Base-by-base conservation (phyloP, 1,140 invertebrate species). In the Neodiprion pinetum region DNA sequence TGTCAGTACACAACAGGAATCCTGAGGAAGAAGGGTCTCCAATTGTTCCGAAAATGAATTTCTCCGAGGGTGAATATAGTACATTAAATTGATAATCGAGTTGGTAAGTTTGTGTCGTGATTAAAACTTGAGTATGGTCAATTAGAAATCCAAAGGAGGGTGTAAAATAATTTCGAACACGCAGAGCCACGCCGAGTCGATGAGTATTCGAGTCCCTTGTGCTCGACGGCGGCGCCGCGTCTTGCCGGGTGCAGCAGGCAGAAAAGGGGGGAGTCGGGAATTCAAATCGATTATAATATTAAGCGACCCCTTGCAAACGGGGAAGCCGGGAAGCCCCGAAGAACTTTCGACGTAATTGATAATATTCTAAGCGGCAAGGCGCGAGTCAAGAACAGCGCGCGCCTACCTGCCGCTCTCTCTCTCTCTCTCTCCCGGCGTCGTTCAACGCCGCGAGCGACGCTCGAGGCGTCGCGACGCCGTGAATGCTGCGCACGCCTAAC, bases 281-380 rank as follows among this genome's bases (percentile, higher is more conserved):
- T 61, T 17, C 53, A 61, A 61, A 61, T 61, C 53, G 53, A 61
- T 61, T 61, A 61, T 61, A 61, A 14, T 61, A 61, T 61, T 61
- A 61, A 61, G 7, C 53, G 53, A 61, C 53, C 53, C 53, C 53
- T 61, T 61, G 53, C 53, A 12, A 61, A 61, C 53, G 11, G 53
- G 53, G 28, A 40, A 61, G 53, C n/a, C 53, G 53, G 53, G 53
- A 61, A 61, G 53, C 53, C 53, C 53, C 53, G 53, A 61, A 61
- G 53, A 61, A 61, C 53, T 61, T 61, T 61, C 53, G 11, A 61
- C 53, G 53, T 61, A 61, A 61, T 61, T 61, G 53, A 61, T 61
- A 61, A 61, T 61, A 61, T 61, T 61, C 53, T 61, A 61, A 61
- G 53, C 53, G 53, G 53, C 53, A 61, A 61, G 11, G 0, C 53